A percentile compares a stretch with the other conserved stretches of the same genome.
Conservation (phyloP, 2,888 invertebrate species). For the Polydrusus tereticollis region DNA sequence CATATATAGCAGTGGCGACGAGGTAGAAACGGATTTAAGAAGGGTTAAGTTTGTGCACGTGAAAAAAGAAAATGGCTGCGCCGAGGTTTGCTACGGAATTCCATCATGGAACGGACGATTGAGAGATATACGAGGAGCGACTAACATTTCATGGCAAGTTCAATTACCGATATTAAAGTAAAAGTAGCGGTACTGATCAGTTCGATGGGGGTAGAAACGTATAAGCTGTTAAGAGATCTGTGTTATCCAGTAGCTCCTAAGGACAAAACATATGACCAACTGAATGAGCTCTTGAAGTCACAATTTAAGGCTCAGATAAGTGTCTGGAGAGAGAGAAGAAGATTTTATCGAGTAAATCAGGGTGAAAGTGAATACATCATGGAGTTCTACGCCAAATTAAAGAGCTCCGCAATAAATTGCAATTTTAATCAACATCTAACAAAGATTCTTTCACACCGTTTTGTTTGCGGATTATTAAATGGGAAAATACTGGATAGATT, state of each 20-base stretch:
- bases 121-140: background rate
- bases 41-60: too few relatives aligned
- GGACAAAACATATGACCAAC: constrained; percentile 5
- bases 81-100: too few relatives aligned
- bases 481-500: background rate
- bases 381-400: background rate
- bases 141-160: constrained; percentile 24
- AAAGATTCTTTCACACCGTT: background rate
- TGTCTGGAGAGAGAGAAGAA: constrained; percentile 9
- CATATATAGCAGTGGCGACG: too few relatives aligned
- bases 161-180: constrained; percentile 13
- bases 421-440: background rate
- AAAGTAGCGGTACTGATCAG: constrained; percentile 29
- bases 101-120: too few relatives aligned
- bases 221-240: constrained; percentile 39
- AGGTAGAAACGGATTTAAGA: too few relatives aligned
- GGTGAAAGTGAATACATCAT: background rate
- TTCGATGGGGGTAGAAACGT: constrained; percentile 20
- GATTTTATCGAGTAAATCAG: constrained; percentile 9
- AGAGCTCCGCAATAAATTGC: background rate
- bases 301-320: constrained; percentile 8
- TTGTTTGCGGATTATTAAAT: background rate
- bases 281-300: background rate
- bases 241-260: constrained; percentile 40
- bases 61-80: too few relatives aligned